phyloP scores from a whole-genome alignment of 2,888 invertebrate species.

The Rosalia funebris region DNA sequence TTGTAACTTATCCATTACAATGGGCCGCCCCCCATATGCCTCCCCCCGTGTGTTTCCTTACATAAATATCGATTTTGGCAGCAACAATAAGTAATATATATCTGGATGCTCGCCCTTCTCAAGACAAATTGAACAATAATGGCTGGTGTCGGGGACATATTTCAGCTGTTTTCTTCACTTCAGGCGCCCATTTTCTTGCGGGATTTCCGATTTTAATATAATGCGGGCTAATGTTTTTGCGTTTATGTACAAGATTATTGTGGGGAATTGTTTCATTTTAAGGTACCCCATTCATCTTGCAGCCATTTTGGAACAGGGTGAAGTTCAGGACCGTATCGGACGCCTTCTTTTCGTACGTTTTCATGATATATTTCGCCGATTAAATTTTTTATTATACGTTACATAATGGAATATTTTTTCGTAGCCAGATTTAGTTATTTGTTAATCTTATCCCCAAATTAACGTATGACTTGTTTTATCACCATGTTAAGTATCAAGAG shows the following conservation, averaged over 20 bases:
- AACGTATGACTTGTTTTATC: no score
- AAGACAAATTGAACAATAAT: slow-evolving; percentile 49
- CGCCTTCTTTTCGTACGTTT: no score
- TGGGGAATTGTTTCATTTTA: not conserved
- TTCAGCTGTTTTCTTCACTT: slow-evolving; percentile 40
- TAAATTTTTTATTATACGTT: no score
- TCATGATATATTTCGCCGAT: no score
- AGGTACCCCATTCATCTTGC: no score
- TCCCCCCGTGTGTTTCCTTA: slow-evolving; percentile 24
- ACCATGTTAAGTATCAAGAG: no score
- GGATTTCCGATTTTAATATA: slow-evolving; percentile 27
- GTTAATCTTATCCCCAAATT: no score
- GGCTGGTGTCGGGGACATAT: slow-evolving; percentile 44
- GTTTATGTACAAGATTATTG: slow-evolving; percentile 26
- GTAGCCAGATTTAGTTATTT: no score
- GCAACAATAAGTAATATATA: slow-evolving; percentile 34
- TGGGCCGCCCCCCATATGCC: slow-evolving; percentile 1
- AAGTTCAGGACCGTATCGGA: no score
- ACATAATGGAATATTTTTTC: no score
- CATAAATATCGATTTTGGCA: slow-evolving; percentile 36
- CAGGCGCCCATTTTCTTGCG: slow-evolving; percentile 28
- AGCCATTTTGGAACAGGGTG: no score
- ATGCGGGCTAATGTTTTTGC: slow-evolving; percentile 29
- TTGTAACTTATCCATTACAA: slow-evolving; percentile 27
- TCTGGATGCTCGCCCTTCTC: slow-evolving; percentile 34